Evolutionary conservation across 2,888 invertebrate genomes (phyloP), one percentile per base, ranked within the genome.

Genomic region (Dryocosmus kuriphilus): DNA sequence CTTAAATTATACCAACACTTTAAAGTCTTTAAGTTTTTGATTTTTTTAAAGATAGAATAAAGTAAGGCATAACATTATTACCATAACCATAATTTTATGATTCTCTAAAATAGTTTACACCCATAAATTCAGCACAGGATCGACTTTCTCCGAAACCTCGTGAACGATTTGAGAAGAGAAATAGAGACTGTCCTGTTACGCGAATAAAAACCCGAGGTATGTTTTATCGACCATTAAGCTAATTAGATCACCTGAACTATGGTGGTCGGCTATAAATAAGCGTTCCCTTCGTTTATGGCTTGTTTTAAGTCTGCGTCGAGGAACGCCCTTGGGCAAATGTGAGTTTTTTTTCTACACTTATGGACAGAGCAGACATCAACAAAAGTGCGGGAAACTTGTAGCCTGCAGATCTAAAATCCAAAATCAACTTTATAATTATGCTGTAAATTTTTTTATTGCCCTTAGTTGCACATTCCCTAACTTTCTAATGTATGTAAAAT

Each of bases 171-270:
- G 35, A 35, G 63, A 35, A 38, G 61, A 75, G 73, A 30, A 32
- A n/a, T n/a, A 41, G 35, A 35, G 63, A 63, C 51, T 63, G 76
- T 55, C 51, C 51, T 71, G 38, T 51, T 32, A 63, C 22, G 60
- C 46, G 63, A 46, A 63, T 46, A 62, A 61, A 41, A 74, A 41
- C n/a, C 41, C 30, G 22, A 71, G 74, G 74, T 74, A 61, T 71
- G 63, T 63, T 63, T 63, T 63, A 63, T 63, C 63, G 63, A 35
- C 63, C 63, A 63, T 63, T 63, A 63, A 63, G 63, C 32, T 63
- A 63, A 63, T 63, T 63, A 63, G 63, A 63, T 63, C 63, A 63
- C 63, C 63, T 63, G 63, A 63, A 63, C 63, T 63, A 63, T 63
- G 63, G 63, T 63, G 63, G 63, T 63, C 63, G 63, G 63, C 63